Evolutionary conservation across 2,888 invertebrate genomes (phyloP), one percentile per base, ranked within the genome.

Genomic region (Calephelis perditalis): DNA sequence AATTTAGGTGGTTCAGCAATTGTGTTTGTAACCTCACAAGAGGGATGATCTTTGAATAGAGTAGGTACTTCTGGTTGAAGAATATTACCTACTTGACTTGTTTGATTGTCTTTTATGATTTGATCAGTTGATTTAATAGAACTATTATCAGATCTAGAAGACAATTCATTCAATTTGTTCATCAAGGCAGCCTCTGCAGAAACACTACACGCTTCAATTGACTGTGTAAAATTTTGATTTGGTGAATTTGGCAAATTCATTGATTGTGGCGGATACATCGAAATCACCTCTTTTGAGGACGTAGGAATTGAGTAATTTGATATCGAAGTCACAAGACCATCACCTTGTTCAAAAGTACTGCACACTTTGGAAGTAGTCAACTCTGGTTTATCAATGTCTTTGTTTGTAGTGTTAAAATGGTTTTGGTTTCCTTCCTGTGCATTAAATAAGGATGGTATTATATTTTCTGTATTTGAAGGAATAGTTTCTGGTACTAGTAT

Each of bases 1-100:
- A 79, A 62, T 72, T 86, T 89, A 3, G 90, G 89, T 8, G 88
- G 89, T 70, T 85, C 82, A 3, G 73, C 59, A 2, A 82, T 44
- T 36, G 73, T 62, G 68, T 81, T 84, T 3, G 71, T 64, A 11
- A 74, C 70, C 63, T 79, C 81, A 45, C 69, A 8, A 56, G 55
- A 46, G 5, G 64, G 62, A 49, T 58, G 36, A 12, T 57, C 45
- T 26, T 52, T 59, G 10, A 58, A 59, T n/a, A 52, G 43, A 37
- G 45, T 45, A 62, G 66, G 43, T 55, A 55, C 8, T 45, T 57
- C 58, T 60, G 37, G 58, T 56, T 61, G 52, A 47, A 60, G 60
- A 56, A 62, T 10, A 55, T 49, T 52, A 62, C 47, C 26, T 8
- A 58, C 12, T 49, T 62, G 61, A 12, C 11, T 36, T 56, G n/a